Evolutionary conservation across 2,797 vertebrate genomes (phyloP).

Genomic region (Florisuga fusca): DNA sequence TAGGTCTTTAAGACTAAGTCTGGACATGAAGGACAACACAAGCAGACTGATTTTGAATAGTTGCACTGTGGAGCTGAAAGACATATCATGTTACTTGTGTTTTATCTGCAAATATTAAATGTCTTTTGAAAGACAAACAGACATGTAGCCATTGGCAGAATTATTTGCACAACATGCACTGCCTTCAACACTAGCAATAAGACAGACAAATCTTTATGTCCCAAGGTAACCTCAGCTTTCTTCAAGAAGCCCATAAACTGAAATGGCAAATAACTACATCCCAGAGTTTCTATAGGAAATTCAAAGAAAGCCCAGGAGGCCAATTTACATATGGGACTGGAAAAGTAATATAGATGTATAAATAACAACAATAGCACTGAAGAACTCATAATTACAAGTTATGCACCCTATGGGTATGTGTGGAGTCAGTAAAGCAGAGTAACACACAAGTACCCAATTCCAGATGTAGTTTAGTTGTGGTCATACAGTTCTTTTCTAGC

Average conservation of each 20-base stretch:
- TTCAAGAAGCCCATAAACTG: not conserved
- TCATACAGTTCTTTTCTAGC: not conserved
- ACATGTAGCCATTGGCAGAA: not conserved
- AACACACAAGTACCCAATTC: not conserved
- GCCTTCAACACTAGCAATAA: not conserved
- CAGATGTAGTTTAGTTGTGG: not conserved
- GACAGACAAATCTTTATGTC: not conserved
- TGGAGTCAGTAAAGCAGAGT: not conserved
- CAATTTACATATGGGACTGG: conserved; percentile 8
- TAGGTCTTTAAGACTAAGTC: not conserved
- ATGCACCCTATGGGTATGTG: not conserved
- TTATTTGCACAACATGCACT: not conserved
- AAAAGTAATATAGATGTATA: not conserved
- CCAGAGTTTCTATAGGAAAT: not conserved
- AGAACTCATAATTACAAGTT: conserved; percentile 23
- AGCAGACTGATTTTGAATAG: not conserved
- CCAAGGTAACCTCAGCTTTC: not conserved
- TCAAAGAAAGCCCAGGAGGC: not conserved
- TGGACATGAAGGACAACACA: not conserved
- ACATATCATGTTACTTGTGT: not conserved
- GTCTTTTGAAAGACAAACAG: not conserved
- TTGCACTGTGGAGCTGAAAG: not conserved
- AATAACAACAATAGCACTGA: conserved; percentile 47
- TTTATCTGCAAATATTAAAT: not conserved
- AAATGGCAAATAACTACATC: not conserved